A percentile compares a stretch with the other conserved stretches of the same genome.
phyloP scores from a whole-genome alignment of 2,797 vertebrate genomes.

The Amphiprion clarkii region DNA sequence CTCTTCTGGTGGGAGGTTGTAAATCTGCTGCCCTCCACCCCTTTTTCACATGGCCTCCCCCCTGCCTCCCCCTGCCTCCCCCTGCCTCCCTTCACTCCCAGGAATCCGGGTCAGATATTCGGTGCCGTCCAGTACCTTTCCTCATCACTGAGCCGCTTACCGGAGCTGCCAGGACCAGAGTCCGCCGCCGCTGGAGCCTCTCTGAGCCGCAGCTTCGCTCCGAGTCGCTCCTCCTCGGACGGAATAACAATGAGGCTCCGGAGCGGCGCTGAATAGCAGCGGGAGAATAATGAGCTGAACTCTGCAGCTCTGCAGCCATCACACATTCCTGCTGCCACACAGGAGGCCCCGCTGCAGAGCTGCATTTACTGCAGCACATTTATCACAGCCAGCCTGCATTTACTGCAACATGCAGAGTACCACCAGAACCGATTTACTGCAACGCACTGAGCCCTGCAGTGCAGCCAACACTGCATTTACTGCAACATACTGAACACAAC shows the following conservation, averaged over 20 bases:
- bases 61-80: slow-evolving; percentile 41
- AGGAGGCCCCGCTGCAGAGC: slow-evolving; percentile 49
- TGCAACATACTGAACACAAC: no score
- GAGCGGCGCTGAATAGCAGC: slow-evolving; percentile 82
- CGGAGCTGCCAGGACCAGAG: slow-evolving; percentile 62
- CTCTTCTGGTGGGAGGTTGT: slow-evolving; percentile 82
- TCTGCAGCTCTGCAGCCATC: slow-evolving; percentile 74
- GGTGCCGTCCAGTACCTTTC: slow-evolving; percentile 81
- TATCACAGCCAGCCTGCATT: no score
- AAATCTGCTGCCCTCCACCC: slow-evolving; percentile 81
- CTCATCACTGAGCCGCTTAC: slow-evolving; percentile 84
- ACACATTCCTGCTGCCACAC: slow-evolving; percentile 66
- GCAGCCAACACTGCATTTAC: no score
- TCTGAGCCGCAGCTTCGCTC: slow-evolving; percentile 53
- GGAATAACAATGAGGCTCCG: slow-evolving; percentile 90
- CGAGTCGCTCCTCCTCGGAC: slow-evolving; percentile 77
- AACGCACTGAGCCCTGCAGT: no score
- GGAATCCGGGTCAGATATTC: slow-evolving; percentile 83
- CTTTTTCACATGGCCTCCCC: slow-evolving; percentile 76
- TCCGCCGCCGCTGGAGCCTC: slow-evolving; percentile 30
- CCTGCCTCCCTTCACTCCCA: slow-evolving; percentile 67
- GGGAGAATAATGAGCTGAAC: slow-evolving; percentile 86
- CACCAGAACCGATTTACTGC: no score
- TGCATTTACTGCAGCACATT: no score
- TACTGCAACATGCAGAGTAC: no score